Conservation (phyloP, 64 coral and sea anemone genomes). For the Actinia tenebrosa region DNA sequence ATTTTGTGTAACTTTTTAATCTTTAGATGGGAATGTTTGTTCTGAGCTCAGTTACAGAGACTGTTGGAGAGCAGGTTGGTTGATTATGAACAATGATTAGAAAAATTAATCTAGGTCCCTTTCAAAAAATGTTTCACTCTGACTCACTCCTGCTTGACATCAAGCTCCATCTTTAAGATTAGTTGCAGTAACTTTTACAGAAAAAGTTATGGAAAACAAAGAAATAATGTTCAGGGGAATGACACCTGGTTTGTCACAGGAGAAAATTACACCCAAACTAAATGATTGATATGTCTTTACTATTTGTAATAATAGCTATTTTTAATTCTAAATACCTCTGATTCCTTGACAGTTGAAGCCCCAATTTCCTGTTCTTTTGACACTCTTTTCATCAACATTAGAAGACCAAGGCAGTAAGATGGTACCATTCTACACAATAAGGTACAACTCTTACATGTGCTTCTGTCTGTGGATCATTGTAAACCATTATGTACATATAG, state of each 20-base stretch:
- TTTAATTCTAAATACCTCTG: background rate
- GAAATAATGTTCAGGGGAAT: no score
- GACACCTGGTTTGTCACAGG: no score
- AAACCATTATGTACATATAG: no score
- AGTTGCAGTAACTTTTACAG: no score
- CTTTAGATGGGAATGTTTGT: conserved; percentile 99
- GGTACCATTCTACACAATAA: conserved; percentile 89
- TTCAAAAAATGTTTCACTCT: no score
- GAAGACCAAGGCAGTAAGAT: conserved; percentile 79
- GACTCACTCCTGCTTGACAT: no score
- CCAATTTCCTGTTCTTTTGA: conserved; percentile 74
- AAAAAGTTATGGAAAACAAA: no score
- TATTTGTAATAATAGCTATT: background rate
- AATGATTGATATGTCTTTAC: no score
- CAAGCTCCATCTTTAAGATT: no score
- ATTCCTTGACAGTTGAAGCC: conserved; percentile 53
- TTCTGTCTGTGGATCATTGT: background rate
- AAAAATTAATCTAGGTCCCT: no score
- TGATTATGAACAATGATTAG: no score
- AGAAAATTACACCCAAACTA: no score
- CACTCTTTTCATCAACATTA: conserved; percentile 74
- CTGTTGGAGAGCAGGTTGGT: conserved; percentile 83
- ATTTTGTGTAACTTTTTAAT: background rate
- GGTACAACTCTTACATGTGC: conserved; percentile 25
- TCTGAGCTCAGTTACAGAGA: conserved; percentile 80